These are phyloP conservation scores for Cyphomyrmex costatus DNA, from an alignment of 1,140 invertebrate genomes.

Conservation along the genomic window DNA sequence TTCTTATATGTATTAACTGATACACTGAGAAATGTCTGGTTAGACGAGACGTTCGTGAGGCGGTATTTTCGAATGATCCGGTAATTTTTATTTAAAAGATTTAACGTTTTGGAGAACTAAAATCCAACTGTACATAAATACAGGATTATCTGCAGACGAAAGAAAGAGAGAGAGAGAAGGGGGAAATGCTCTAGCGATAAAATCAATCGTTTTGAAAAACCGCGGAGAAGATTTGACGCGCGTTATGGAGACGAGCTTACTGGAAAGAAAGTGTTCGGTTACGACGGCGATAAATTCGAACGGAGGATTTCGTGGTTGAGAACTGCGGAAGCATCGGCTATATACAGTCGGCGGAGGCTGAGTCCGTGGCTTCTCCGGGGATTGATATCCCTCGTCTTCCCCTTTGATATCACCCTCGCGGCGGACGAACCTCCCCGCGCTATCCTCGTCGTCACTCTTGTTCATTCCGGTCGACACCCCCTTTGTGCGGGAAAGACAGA, in stretches of 20 bases:
- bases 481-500: slow-evolving; percentile 77
- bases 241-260: slow-evolving; percentile 36
- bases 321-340: slow-evolving; percentile 80
- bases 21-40: slow-evolving; percentile 22
- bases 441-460: slow-evolving; percentile 42
- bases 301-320: slow-evolving; percentile 85
- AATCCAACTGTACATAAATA: slow-evolving; percentile 43
- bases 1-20: not conserved
- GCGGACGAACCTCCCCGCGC: slow-evolving; percentile 55
- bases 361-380: slow-evolving; percentile 74
- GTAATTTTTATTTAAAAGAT: slow-evolving; percentile 56
- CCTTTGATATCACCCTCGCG: slow-evolving; percentile 82
- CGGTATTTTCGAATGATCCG: slow-evolving; percentile 43
- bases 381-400: slow-evolving; percentile 85
- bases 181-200: not conserved
- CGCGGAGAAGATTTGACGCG: slow-evolving; percentile 40
- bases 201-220: slow-evolving; percentile 58
- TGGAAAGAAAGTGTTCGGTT: slow-evolving; percentile 81
- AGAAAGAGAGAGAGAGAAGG: not conserved
- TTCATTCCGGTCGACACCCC: slow-evolving; percentile 60
- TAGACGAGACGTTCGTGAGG: not conserved
- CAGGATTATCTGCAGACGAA: not conserved
- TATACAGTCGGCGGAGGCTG: slow-evolving; percentile 39
- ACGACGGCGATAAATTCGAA: slow-evolving; percentile 85
- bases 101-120: slow-evolving; percentile 8